Percentiles rank a stretch among this genome's conserved stretches.
phyloP scores from a whole-genome alignment of 1,140 invertebrate species.

The Zaprionus ornatus region DNA sequence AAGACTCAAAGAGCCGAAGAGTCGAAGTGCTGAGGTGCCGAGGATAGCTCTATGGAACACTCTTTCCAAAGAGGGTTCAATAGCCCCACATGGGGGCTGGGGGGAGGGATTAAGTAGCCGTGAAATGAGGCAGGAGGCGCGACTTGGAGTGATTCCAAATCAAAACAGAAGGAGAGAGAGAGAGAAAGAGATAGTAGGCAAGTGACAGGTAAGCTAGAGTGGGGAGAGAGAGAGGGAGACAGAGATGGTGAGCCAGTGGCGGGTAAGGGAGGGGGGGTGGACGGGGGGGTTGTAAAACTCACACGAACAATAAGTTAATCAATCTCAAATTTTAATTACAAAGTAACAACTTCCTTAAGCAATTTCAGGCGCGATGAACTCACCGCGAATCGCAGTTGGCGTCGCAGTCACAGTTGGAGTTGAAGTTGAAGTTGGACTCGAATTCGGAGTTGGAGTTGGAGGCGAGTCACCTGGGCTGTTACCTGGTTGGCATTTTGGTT shows the following conservation, averaged over 20 bases:
- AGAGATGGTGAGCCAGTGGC: background rate
- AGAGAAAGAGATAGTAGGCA: too few relatives aligned
- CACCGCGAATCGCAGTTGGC: slow-evolving; percentile 10
- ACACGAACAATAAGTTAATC: slow-evolving; percentile 82
- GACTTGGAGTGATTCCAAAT: too few relatives aligned
- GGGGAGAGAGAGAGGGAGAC: background rate
- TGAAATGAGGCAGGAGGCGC: background rate
- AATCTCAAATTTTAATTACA: slow-evolving; percentile 82
- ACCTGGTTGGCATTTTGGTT: slow-evolving; percentile 38
- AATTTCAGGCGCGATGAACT: slow-evolving; percentile 80
- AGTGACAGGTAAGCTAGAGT: background rate
- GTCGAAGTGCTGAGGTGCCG: too few relatives aligned
- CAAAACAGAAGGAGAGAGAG: background rate
- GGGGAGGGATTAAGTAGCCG: slow-evolving; percentile 23
- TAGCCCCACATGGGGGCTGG: slow-evolving; percentile 21
- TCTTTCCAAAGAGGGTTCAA: slow-evolving; percentile 65
- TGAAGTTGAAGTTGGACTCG: background rate
- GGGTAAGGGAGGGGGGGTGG: slow-evolving; percentile 69
- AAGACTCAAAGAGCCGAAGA: background rate
- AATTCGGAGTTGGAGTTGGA: background rate
- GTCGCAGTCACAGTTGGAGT: background rate
- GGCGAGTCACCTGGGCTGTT: slow-evolving; percentile 5
- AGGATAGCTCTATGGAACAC: background rate
- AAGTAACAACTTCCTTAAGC: slow-evolving; percentile 81
- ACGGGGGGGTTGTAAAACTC: slow-evolving; percentile 78